A percentile compares a stretch with the other conserved stretches of the same genome.
These are phyloP conservation scores for Anagyrus pseudococci DNA, from an alignment of 2,888 invertebrate genomes.

Conservation along the genomic window DNA sequence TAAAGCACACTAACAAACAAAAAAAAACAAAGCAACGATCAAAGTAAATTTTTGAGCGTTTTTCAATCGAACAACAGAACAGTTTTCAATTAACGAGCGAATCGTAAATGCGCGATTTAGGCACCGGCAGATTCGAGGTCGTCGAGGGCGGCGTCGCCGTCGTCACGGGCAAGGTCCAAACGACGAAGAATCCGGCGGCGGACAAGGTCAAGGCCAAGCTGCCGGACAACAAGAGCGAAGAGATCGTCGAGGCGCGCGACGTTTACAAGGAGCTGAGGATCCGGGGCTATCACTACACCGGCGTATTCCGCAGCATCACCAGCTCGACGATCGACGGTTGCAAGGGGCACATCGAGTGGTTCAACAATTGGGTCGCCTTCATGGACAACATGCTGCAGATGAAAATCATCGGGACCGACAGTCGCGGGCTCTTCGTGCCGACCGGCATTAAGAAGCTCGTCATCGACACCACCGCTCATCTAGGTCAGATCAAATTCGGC, in stretches of 20 bases:
- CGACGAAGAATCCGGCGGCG: conserved; percentile 62
- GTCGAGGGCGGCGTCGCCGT: conserved; percentile 74
- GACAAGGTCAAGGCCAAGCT: conserved; percentile 48
- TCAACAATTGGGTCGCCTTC: conserved; percentile 72
- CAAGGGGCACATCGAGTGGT: conserved; percentile 64
- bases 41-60: too few species aligned
- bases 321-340: conserved; percentile 60
- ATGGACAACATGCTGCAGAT: conserved; percentile 75
- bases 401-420: conserved; percentile 62
- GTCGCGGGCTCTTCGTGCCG: conserved; percentile 66
- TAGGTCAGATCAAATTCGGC: conserved; percentile 44
- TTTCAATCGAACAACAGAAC: too few species aligned
- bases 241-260: conserved; percentile 52
- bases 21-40: too few species aligned
- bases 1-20: neutral
- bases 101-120: conserved; percentile 43
- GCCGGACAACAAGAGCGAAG: conserved; percentile 41
- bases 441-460: conserved; percentile 67
- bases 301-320: conserved; percentile 64
- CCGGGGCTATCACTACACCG: conserved; percentile 66
- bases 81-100: too few species aligned
- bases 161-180: conserved; percentile 73
- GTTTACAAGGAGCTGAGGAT: conserved; percentile 63
- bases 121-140: conserved; percentile 64
- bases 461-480: conserved; percentile 65